These are phyloP conservation scores for Listrodromus nycthemerus DNA, from an alignment of 2,888 invertebrate genomes.

Conservation along the genomic window DNA sequence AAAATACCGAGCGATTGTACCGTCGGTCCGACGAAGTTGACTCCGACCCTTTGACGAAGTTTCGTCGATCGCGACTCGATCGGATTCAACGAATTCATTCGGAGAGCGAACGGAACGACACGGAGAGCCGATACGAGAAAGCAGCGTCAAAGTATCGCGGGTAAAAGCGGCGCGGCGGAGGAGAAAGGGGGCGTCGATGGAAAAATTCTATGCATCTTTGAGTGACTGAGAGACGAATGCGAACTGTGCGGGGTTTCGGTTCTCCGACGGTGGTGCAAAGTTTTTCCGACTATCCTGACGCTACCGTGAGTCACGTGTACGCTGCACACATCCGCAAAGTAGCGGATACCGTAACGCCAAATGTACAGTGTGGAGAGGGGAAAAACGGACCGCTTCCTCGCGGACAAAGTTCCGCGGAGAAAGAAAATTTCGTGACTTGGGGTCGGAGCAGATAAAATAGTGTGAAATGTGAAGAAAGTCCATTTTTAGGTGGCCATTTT, in stretches of 20 bases:
- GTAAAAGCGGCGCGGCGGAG: slow-evolving; percentile 48
- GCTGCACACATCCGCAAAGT: neutral
- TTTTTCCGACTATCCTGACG: neutral
- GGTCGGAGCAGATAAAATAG: no score
- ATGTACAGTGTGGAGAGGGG: no score
- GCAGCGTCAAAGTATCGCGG: slow-evolving; percentile 58
- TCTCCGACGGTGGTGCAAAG: neutral
- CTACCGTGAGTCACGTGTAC: neutral
- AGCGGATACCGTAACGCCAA: slow-evolving; percentile 7
- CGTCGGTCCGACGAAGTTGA: neutral
- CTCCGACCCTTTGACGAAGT: neutral
- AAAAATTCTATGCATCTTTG: slow-evolving; percentile 72
- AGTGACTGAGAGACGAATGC: slow-evolving; percentile 62
- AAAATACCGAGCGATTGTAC: neutral
- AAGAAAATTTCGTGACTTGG: no score
- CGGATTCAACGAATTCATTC: slow-evolving; percentile 33
- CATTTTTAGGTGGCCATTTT: no score
- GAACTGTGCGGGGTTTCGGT: slow-evolving; percentile 25
- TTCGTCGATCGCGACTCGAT: slow-evolving; percentile 1
- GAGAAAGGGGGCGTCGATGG: slow-evolving; percentile 63
- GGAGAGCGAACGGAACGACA: slow-evolving; percentile 20
- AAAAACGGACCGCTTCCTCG: no score
- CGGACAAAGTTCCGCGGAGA: no score
- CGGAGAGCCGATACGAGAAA: slow-evolving; percentile 16
- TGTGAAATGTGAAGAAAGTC: no score